Evolutionary conservation across 2,888 invertebrate species (phyloP).

Genomic region (Drosophila diplacantha): DNA sequence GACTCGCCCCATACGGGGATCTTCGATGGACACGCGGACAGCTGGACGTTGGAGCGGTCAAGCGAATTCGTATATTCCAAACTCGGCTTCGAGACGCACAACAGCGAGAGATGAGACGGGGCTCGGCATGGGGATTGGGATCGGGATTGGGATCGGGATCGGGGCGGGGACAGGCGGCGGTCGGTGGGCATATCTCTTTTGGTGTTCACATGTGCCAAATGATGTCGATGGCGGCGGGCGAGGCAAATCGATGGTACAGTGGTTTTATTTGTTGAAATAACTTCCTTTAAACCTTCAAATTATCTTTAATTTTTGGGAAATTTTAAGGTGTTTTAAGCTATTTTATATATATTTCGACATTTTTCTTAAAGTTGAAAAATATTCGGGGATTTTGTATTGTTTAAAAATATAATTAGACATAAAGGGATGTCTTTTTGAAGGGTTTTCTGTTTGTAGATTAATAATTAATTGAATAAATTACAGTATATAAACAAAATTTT

Average conservation of each 20-base stretch:
- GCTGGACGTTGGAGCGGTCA: conserved; percentile 20
- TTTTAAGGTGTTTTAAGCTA: background rate
- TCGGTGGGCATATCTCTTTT: conserved; percentile 32
- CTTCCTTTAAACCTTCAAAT: background rate
- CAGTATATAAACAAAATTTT: too few species aligned
- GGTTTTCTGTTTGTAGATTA: too few species aligned
- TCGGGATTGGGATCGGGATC: conserved; percentile 1
- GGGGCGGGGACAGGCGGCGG: conserved; percentile 4
- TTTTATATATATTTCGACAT: too few species aligned
- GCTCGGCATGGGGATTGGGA: conserved; percentile 22
- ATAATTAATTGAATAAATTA: too few species aligned
- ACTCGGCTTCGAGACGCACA: conserved; percentile 18
- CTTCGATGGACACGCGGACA: conserved; percentile 26
- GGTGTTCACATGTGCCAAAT: conserved; percentile 54
- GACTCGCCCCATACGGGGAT: conserved; percentile 65
- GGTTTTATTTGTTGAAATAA: conserved; percentile 2
- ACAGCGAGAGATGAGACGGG: conserved; percentile 7
- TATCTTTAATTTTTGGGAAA: background rate
- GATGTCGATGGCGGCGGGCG: conserved; percentile 51
- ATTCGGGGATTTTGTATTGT: too few species aligned
- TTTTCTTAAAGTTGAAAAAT: too few species aligned
- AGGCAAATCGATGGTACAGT: conserved; percentile 48
- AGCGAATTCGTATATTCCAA: conserved; percentile 38
- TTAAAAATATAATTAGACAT: too few species aligned
- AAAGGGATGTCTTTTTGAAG: too few species aligned